Conservation (phyloP, 2,888 invertebrate species). For the Eupithecia tripunctaria region DNA sequence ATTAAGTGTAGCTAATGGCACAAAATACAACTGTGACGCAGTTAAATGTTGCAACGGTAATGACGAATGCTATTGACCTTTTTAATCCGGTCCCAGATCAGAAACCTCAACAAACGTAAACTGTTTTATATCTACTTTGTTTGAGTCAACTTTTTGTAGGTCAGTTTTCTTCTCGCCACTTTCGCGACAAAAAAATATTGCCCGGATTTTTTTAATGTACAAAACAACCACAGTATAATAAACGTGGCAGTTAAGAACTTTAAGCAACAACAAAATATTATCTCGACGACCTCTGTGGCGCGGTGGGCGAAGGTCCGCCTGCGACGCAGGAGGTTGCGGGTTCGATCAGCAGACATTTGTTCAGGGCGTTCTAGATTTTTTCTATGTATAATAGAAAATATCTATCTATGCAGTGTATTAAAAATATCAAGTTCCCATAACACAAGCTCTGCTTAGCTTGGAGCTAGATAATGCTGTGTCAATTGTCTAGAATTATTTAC, state of each 20-base stretch:
- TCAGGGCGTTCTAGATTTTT: too few relatives aligned
- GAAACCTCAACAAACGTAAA: neutral
- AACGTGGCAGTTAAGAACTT: neutral
- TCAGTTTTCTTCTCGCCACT: neutral
- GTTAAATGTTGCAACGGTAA: constrained; percentile 9
- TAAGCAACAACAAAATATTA: too few relatives aligned
- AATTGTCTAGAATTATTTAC: too few relatives aligned
- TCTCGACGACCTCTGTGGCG: too few relatives aligned
- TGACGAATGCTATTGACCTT: constrained; percentile 14
- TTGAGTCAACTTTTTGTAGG: neutral
- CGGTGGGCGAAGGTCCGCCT: too few relatives aligned
- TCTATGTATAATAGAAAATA: too few relatives aligned
- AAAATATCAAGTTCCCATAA: too few relatives aligned
- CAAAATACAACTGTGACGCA: constrained; percentile 9
- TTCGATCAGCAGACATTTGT: too few relatives aligned
- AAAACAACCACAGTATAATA: neutral
- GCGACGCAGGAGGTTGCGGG: too few relatives aligned
- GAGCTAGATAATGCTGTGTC: too few relatives aligned
- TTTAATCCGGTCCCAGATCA: constrained; percentile 10
- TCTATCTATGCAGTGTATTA: too few relatives aligned
- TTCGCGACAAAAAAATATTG: neutral
- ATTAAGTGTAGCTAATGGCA: constrained; percentile 5
- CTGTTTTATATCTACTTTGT: neutral
- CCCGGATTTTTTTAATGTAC: neutral
- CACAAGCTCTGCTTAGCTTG: too few relatives aligned